Conservation (phyloP, 2,113 vertebrate species). For the Plecotus auritus region DNA sequence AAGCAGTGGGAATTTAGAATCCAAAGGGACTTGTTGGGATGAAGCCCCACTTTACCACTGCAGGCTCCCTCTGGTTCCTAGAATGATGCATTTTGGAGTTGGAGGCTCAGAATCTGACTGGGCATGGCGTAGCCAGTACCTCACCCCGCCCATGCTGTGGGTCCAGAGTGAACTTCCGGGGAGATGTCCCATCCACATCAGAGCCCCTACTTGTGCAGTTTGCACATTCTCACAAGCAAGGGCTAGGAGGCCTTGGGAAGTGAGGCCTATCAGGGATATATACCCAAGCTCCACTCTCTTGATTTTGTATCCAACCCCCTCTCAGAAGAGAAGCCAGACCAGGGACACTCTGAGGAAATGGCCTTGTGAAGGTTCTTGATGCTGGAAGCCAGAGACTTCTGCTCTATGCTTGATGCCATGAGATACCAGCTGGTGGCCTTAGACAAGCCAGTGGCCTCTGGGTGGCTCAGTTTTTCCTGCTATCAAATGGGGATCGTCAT, state of each 20-base stretch:
- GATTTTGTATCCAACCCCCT: not conserved
- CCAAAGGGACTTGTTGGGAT: not conserved
- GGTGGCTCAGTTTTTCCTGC: not conserved
- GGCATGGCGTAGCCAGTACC: not conserved
- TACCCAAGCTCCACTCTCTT: not conserved
- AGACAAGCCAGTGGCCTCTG: not conserved
- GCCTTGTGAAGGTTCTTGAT: not conserved
- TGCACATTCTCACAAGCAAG: not conserved
- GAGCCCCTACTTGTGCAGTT: not conserved
- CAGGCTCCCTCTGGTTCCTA: not conserved
- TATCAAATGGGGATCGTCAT: conserved; percentile 17
- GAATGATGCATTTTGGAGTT: not conserved
- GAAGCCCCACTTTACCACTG: not conserved
- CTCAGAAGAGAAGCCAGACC: not conserved
- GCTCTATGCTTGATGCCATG: not conserved
- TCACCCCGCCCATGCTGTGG: not conserved
- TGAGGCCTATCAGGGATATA: not conserved
- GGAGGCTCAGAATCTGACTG: not conserved
- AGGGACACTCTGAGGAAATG: not conserved
- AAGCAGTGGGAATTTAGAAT: not conserved
- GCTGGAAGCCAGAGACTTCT: not conserved
- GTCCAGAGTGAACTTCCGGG: not conserved
- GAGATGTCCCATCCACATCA: not conserved
- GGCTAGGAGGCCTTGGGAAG: not conserved
- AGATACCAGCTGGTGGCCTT: not conserved